Base-by-base conservation (phyloP, 2,888 invertebrate genomes). In the Nesidiocoris tenuis region DNA sequence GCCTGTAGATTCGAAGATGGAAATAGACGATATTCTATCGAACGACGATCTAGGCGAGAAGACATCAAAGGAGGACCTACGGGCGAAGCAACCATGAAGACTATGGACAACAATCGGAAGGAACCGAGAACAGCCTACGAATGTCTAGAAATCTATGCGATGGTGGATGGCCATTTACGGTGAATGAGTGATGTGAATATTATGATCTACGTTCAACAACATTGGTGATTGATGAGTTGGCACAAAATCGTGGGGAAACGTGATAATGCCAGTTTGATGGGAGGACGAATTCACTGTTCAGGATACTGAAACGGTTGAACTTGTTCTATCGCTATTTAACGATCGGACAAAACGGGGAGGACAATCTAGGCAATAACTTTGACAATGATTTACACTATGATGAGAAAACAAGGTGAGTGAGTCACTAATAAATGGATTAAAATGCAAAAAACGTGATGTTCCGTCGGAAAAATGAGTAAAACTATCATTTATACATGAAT, bases 301-400 rank as follows among this genome's bases (percentile, higher is more conserved):
- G 56, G 67, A 67, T 56, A 56, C 56, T 39, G 17, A 56, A 2
- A 19, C 39, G 39, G 12, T 39, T 39, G 39, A 12, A 39, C 39
- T 39, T 12, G 3, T 3, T 7, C 39, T 7, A 56, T 19, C 22
- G 21, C 17, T 39, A 9, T 66, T 66, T 54, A 7, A 7, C 19
- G 18, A 55, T 56, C 12, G 16, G n/a, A 67, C 56, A 12, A 55
- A n/a, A 7, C 17, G 54, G 55, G 55, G 67, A 56, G 25, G 39
- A 25, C 7, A 67, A 67, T 67, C 67, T 67, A 67, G 67, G 55
- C 67, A 67, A 67, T 67, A 67, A 67, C 67, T 67, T 55, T 55
- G 56, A 67, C 2, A 12, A n/a, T 25, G 18, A 5, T 65, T 65
- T 0, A 17, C 7, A 25, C 65, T 65, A 65, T 17, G 12, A 39